Base-by-base conservation (phyloP, 2,888 invertebrate genomes). In the Lypha dubia region DNA sequence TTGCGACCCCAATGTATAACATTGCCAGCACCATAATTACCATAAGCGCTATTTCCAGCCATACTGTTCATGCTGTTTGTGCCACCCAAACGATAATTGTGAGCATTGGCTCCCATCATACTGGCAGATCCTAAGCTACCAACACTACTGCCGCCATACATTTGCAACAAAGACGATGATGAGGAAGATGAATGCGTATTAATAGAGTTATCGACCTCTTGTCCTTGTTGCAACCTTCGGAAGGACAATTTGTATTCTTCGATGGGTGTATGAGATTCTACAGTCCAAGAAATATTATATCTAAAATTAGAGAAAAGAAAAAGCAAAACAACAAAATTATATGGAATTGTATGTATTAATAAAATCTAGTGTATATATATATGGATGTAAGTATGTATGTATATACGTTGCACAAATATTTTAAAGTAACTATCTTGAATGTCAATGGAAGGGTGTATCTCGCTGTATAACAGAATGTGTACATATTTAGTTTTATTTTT, bases 251-350 rank as follows among this genome's bases (percentile, higher is more conserved):
- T 94, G 91, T 94, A 95, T 90, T 95, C 95, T 88, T 94, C 94
- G 82, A 95, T 94, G 73, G 95, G 94, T 87, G 94, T 94, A 89
- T 94, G 93, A 74, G 95, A 95, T 89, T 95, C 94, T 38, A 95
- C 95, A 58, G 94, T 93, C 95, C 95, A 95, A 65, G 94, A 94
- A 87, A 95, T 94, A 90, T 95, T 95, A 91, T 95, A 95, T 89
- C 94, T 94, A 88, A 93, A 84, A 81, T 46, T 22, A 68, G 17
- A 73, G 49, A 58, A 67, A 17, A 20, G 51, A 46, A 79, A 24
- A 46, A 28, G 15, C 9, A 60, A 24, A 44, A 56, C 13, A 79
- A 63, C 5, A 56, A 3, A 38, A 49, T n/a, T 20, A 73, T 58
- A 76, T 20, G 41, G 32, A 17, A 56, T 67, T 68, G 53, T 63